Conservation (phyloP, 1,140 invertebrate species). For the Manduca sexta region DNA sequence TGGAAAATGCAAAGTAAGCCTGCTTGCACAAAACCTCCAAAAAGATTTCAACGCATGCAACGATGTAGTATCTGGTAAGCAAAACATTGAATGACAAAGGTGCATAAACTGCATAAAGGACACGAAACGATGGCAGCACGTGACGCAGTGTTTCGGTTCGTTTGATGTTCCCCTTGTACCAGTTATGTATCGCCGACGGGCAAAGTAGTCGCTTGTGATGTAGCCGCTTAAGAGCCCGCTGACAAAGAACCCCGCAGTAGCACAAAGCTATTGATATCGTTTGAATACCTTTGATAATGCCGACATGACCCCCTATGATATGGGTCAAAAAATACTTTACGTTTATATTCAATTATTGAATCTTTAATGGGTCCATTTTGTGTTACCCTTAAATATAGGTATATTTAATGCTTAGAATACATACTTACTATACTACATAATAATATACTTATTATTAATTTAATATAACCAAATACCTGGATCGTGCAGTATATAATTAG, state of each 20-base stretch:
- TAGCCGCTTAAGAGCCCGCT: constrained; percentile 32
- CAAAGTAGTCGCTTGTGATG: constrained; percentile 42
- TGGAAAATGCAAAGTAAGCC: too few species aligned
- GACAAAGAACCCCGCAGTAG: constrained; percentile 59
- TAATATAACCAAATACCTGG: too few species aligned
- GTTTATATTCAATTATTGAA: not conserved
- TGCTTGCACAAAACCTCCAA: too few species aligned
- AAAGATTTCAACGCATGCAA: not conserved
- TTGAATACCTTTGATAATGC: constrained; percentile 58
- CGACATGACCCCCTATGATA: constrained; percentile 17
- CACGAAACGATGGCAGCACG: constrained; percentile 30
- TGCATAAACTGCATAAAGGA: constrained; percentile 9
- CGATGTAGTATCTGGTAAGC: not conserved
- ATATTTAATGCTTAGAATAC: too few species aligned
- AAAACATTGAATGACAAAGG: not conserved
- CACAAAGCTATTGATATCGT: constrained; percentile 64
- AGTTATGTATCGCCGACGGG: constrained; percentile 41
- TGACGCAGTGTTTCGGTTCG: constrained; percentile 34
- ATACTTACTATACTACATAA: too few species aligned
- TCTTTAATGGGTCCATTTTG: too few species aligned
- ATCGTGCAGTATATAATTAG: too few species aligned
- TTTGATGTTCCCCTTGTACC: constrained; percentile 53
- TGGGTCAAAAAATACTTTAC: not conserved
- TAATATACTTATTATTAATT: too few species aligned
- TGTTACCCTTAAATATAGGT: too few species aligned